Evolutionary conservation across 2,797 vertebrate species (phyloP).

Genomic region (Basileuterus tristriatus): DNA sequence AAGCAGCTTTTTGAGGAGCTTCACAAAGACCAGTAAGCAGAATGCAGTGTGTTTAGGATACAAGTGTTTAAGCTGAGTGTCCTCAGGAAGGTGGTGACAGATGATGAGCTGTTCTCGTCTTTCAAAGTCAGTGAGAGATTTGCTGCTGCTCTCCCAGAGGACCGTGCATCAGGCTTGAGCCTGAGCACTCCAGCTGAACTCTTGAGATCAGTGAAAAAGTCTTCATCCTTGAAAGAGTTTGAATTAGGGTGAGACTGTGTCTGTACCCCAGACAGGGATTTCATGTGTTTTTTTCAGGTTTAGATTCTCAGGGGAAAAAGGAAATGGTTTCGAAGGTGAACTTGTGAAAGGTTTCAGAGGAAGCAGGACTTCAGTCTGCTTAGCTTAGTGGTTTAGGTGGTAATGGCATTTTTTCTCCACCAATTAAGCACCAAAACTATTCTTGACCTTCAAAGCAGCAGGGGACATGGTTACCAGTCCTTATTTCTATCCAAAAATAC

Average conservation of each 20-base stretch:
- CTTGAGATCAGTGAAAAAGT: background rate
- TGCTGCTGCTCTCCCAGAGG: background rate
- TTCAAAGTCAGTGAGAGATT: background rate
- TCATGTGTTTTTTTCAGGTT: background rate
- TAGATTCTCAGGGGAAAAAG: background rate
- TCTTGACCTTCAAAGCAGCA: background rate
- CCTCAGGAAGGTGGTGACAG: background rate
- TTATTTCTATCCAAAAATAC: background rate
- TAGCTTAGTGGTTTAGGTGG: background rate
- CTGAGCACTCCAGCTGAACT: background rate
- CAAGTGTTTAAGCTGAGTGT: background rate
- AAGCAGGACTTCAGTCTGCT: background rate
- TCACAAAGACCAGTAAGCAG: background rate
- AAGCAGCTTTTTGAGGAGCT: background rate
- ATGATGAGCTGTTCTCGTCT: background rate
- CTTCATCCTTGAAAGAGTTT: background rate
- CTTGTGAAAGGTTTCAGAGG: background rate
- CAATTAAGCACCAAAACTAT: background rate
- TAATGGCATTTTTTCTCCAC: background rate
- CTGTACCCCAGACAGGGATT: background rate
- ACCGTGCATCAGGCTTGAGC: fast-evolving
- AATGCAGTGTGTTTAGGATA: background rate
- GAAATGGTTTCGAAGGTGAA: background rate
- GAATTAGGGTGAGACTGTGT: background rate
- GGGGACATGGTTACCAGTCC: background rate